Evolutionary conservation across 2,797 vertebrate genomes (phyloP).

Genomic region (Adrianichthys oophorus): DNA sequence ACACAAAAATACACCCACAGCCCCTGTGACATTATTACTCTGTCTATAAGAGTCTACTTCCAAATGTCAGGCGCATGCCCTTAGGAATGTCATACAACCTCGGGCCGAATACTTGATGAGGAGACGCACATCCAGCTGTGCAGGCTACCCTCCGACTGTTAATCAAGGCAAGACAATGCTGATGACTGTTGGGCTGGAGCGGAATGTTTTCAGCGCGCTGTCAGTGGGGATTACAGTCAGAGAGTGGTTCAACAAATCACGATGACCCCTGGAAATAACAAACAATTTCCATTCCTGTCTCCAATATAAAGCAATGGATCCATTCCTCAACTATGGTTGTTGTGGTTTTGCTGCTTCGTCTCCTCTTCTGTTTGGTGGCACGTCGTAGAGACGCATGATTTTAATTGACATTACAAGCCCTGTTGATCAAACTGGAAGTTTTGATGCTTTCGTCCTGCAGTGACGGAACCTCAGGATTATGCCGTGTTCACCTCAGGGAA

Average conservation of each 20-base stretch:
- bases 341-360: constrained; percentile 18
- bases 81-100: constrained; percentile 65
- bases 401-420: constrained; percentile 6
- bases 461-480: constrained; percentile 7
- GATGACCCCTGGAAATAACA: constrained; percentile 8
- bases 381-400: constrained; percentile 1
- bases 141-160: constrained; percentile 49
- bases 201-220: constrained; percentile 36
- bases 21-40: constrained; percentile 71
- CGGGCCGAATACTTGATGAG: constrained; percentile 66
- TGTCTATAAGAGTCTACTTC: constrained; percentile 67
- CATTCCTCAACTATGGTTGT: too few species aligned
- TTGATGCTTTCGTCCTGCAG: constrained; percentile 24
- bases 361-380: constrained; percentile 12
- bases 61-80: constrained; percentile 73
- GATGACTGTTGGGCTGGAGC: constrained; percentile 36
- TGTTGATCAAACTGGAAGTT: constrained; percentile 33
- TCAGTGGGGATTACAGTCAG: constrained; percentile 40
- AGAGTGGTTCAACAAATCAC: constrained; percentile 26
- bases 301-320: constrained; percentile 16
- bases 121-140: constrained; percentile 24
- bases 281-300: constrained; percentile 44
- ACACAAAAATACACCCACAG: constrained; percentile 53
- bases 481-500: constrained; percentile 23
- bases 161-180: constrained; percentile 67